Evolutionary conservation across 2,888 invertebrate species (phyloP).

Genomic region (Liodrosophila aerea): DNA sequence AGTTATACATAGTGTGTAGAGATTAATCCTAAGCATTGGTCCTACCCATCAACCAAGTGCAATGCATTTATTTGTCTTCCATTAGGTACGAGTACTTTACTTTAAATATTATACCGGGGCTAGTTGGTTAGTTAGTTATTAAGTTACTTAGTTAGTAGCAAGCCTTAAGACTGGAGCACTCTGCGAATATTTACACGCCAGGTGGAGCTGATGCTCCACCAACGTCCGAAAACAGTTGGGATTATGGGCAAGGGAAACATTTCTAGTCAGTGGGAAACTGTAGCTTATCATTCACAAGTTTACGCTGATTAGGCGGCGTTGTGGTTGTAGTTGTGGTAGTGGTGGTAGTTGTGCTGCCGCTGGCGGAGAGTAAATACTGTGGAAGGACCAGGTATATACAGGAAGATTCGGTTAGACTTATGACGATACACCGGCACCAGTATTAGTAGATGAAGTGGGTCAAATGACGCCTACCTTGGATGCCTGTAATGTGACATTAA

Average conservation of each 20-base stretch:
- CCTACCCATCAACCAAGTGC: conserved; percentile 16
- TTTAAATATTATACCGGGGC: conserved; percentile 1
- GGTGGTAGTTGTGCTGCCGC: conserved; percentile 32
- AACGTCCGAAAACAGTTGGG: background rate
- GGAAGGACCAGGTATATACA: conserved; percentile 15
- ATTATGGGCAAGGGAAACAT: background rate
- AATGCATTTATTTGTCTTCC: background rate
- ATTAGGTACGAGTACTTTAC: background rate
- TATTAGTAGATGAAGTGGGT: background rate
- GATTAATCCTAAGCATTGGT: conserved; percentile 43
- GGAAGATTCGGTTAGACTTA: too few relatives aligned
- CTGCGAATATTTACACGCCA: conserved; percentile 56
- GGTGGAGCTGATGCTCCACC: background rate
- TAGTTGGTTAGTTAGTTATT: conserved; percentile 13
- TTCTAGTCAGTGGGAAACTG: conserved; percentile 55
- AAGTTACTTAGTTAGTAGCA: conserved; percentile 9
- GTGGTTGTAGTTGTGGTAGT: conserved; percentile 20
- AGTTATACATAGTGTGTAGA: conserved; percentile 1
- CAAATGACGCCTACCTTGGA: conserved; percentile 84
- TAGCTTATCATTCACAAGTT: conserved; percentile 47
- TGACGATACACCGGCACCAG: background rate
- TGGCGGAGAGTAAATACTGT: conserved; percentile 24
- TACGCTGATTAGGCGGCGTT: conserved; percentile 43
- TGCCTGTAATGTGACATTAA: conserved; percentile 91
- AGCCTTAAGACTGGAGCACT: conserved; percentile 43